Base-by-base conservation (phyloP, 2,113 vertebrate genomes). In the Oncorhynchus masou region DNA sequence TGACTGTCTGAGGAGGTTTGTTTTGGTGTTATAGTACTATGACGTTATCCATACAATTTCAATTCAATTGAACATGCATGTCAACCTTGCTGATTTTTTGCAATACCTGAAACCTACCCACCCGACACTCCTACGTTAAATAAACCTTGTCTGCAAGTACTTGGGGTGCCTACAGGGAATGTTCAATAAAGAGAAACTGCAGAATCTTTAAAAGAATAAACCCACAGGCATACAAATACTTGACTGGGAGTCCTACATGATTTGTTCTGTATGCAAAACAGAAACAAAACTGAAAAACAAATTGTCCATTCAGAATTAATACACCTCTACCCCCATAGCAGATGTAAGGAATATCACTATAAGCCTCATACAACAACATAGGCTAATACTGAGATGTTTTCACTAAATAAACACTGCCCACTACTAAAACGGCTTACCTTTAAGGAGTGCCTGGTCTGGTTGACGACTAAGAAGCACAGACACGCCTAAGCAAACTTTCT, bases 371-470 rank as follows among this genome's bases (percentile, higher is more conserved):
- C 54, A 57, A 34, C 6, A 34, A 57, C 54, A 57, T 9, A 22
- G n/a, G 19, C n/a, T 89, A 71, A 79, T 71, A 74, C 25, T 65
- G 70, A 74, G 25, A 27, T 70, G 75, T 85, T 83, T 80, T 86
- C 74, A 76, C 73, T 24, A 22, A 22, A 22, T 11, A 22, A 62
- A 62, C 59, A 62, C 7, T 78, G 27, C 19, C 74, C 54, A 62
- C 51, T 84, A 68, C 60, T 81, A 88, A 86, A 84, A 87, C 74
- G 83, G 82, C 89, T 88, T 87, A 87, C 88, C 87, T 24, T 89
- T 74, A 86, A 88, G 86, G 85, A 89, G 83, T 77, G 27, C 7
- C 75, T 2, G 78, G 77, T 85, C 74, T 67, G 54, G 48, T 31
- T 78, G 22, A 76, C 6, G 54, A 57, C n/a, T 5, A n/a, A 8